Percentiles rank a stretch among this genome's conserved stretches.
These are phyloP conservation scores for Cynodonichthys magdalenae DNA, from an alignment of 2,797 vertebrate genomes.

Conservation along the genomic window DNA sequence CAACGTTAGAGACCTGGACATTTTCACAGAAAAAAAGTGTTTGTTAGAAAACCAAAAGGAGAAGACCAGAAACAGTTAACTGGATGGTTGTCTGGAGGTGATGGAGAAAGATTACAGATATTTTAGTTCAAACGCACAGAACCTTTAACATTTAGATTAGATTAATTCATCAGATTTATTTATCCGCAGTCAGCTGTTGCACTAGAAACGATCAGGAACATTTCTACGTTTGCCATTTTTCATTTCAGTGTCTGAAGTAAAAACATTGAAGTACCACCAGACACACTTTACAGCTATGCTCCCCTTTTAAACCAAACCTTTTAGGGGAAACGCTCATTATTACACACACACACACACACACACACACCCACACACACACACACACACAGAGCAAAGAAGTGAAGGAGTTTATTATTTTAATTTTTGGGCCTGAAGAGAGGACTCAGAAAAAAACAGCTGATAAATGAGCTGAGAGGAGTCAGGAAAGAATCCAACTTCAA, in stretches of 20 bases:
- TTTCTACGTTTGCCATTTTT: background rate
- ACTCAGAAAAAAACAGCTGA: constrained; percentile 43
- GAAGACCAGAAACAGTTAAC: background rate
- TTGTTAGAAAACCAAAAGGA: background rate
- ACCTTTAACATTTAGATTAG: too few relatives aligned
- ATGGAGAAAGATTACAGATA: too few relatives aligned
- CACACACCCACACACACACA: constrained; percentile 20
- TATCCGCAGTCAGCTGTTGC: background rate
- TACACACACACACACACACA: constrained; percentile 22
- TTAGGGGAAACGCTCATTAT: constrained; percentile 52
- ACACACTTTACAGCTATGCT: constrained; percentile 32
- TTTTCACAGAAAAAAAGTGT: background rate
- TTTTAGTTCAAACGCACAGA: too few relatives aligned
- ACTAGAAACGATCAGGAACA: background rate
- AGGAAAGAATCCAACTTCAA: constrained; percentile 2
- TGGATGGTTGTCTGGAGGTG: too few relatives aligned
- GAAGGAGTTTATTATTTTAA: constrained; percentile 21
- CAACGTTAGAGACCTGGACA: background rate
- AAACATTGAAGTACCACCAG: background rate
- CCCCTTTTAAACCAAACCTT: constrained; percentile 51
- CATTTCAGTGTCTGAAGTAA: background rate
- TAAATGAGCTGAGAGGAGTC: constrained; percentile 43
- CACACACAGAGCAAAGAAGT: constrained; percentile 6
- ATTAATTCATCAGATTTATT: too few relatives aligned
- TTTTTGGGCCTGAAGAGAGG: constrained; percentile 39